Conservation (phyloP, 2,888 invertebrate genomes). For the Entomobrya proxima region DNA sequence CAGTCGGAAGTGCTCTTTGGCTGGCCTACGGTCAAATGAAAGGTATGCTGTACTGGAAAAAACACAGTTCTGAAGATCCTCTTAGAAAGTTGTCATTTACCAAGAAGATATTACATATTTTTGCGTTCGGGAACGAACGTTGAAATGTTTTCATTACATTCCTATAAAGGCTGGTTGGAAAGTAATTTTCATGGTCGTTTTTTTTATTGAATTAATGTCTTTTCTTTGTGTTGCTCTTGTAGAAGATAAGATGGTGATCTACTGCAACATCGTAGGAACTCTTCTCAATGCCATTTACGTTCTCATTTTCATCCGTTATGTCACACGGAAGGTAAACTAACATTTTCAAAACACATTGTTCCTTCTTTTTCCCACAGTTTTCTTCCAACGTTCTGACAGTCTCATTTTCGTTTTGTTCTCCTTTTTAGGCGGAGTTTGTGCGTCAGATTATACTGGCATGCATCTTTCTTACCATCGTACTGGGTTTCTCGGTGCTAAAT, state of each 20-base stretch:
- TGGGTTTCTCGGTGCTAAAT: slow-evolving; percentile 31
- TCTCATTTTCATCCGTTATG: slow-evolving; percentile 66
- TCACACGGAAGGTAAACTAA: slow-evolving; percentile 65
- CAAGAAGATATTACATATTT: too few species aligned
- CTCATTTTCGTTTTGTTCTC: slow-evolving; percentile 3
- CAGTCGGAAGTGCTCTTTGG: slow-evolving; percentile 78
- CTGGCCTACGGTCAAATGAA: slow-evolving; percentile 70
- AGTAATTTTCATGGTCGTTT: background rate
- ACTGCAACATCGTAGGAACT: slow-evolving; percentile 72
- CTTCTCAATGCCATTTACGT: slow-evolving; percentile 73
- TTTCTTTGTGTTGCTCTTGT: background rate
- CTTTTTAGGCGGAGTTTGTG: slow-evolving; percentile 62
- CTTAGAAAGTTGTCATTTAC: too few species aligned
- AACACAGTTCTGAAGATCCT: too few species aligned
- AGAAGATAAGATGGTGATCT: slow-evolving; percentile 68
- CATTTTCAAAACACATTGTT: background rate
- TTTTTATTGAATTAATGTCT: background rate
- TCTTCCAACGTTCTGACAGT: background rate
- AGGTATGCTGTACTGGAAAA: too few species aligned
- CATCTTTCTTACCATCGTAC: slow-evolving; percentile 53
- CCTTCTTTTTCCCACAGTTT: background rate
- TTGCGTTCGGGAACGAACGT: too few species aligned
- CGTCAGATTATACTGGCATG: slow-evolving; percentile 66
- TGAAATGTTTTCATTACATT: background rate
- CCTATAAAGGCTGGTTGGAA: too few species aligned